Conservation (phyloP, 2,797 vertebrate genomes). For the Allobates femoralis region DNA sequence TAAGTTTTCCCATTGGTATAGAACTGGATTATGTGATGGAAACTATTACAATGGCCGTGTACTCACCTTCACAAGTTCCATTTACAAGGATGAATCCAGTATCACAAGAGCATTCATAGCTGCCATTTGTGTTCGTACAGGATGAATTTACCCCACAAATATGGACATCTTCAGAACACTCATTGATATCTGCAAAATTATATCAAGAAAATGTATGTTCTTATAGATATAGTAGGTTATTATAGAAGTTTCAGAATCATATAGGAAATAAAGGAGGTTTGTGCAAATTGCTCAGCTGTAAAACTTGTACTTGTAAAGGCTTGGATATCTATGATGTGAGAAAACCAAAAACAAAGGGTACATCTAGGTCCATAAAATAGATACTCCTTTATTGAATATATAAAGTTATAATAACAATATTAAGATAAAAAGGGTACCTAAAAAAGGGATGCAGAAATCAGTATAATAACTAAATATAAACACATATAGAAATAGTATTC, state of each 20-base stretch:
- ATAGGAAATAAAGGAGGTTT: neutral
- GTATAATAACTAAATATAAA: no score
- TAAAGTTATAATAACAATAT: no score
- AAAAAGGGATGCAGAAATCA: no score
- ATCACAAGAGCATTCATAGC: constrained; percentile 31
- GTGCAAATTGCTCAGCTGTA: neutral
- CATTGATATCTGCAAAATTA: constrained; percentile 57
- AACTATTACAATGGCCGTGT: neutral
- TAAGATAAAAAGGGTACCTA: no score
- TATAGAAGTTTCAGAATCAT: no score
- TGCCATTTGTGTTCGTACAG: constrained; percentile 46
- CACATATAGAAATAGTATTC: no score
- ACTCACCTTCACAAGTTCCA: constrained; percentile 47
- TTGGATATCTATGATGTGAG: neutral
- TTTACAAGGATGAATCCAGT: constrained; percentile 38
- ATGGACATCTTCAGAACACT: constrained; percentile 20
- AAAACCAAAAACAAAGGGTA: no score
- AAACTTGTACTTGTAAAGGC: neutral
- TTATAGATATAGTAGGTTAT: neutral
- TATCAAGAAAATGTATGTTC: neutral
- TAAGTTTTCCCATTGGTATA: neutral
- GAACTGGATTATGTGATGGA: neutral
- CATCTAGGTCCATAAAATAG: no score
- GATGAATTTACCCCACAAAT: constrained; percentile 16
- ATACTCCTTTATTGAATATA: no score